Evolutionary conservation across 2,888 invertebrate species (phyloP).

Genomic region (Cantharis rustica): DNA sequence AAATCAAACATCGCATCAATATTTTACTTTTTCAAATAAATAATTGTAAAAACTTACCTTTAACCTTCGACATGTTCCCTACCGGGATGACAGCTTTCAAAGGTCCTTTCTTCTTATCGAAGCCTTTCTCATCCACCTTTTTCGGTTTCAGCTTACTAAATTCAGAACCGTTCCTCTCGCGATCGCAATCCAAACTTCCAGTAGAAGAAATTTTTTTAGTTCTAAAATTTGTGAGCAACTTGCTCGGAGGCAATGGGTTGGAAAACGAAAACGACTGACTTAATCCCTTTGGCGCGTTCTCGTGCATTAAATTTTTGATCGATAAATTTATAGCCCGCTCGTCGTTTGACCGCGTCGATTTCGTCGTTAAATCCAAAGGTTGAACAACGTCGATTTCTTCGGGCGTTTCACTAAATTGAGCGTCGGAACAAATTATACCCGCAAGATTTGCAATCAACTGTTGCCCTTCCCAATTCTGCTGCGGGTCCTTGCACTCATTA

Average conservation of each 20-base stretch:
- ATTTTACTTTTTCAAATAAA: too few species aligned
- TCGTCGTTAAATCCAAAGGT: constrained; percentile 21
- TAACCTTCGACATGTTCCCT: constrained; percentile 33
- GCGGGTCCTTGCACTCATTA: constrained; percentile 20
- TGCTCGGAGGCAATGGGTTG: background rate
- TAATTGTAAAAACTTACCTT: constrained; percentile 9
- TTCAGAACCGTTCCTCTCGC: background rate
- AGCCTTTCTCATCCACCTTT: constrained; percentile 17
- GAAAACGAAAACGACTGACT: constrained; percentile 26
- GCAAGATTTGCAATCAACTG: constrained; percentile 32
- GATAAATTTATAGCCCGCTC: constrained; percentile 25
- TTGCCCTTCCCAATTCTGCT: constrained; percentile 33
- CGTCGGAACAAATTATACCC: constrained; percentile 30
- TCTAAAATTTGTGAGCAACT: constrained; percentile 3
- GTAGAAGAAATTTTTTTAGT: background rate
- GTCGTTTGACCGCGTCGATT: constrained; percentile 9
- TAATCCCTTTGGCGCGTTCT: constrained; percentile 3
- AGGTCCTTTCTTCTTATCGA: constrained; percentile 29
- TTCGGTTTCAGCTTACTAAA: constrained; percentile 32
- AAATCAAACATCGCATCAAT: background rate
- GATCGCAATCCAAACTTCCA: background rate
- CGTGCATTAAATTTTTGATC: background rate
- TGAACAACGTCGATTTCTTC: constrained; percentile 16
- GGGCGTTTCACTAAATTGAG: background rate
- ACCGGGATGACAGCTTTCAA: constrained; percentile 37